Conservation (phyloP, 2,888 invertebrate genomes). For the Hipparchia sbordonii region DNA sequence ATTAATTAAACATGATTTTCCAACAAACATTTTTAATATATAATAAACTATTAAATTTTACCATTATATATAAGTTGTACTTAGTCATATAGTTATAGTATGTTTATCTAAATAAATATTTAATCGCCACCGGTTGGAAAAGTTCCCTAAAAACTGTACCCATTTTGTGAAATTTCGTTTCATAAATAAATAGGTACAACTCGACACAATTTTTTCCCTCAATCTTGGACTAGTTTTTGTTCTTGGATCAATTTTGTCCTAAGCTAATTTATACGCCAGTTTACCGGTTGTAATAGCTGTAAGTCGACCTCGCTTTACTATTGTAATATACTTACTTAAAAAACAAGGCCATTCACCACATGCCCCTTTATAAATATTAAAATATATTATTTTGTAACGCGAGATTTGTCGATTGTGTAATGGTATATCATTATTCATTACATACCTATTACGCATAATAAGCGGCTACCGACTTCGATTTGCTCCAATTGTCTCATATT, state of each 20-base stretch:
- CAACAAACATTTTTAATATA: no score
- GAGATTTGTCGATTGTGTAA: slow-evolving; percentile 16
- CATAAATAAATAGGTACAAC: background rate
- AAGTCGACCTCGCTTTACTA: slow-evolving; percentile 60
- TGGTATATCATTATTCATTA: background rate
- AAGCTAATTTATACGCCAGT: slow-evolving; percentile 29
- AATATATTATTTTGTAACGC: slow-evolving; percentile 29
- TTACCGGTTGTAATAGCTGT: slow-evolving; percentile 35
- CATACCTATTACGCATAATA: background rate
- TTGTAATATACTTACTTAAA: slow-evolving; percentile 56
- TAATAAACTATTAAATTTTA: no score
- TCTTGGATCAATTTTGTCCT: slow-evolving; percentile 19
- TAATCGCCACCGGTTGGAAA: background rate
- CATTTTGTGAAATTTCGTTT: slow-evolving; percentile 9
- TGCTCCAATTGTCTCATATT: slow-evolving; percentile 8
- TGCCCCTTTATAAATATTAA: slow-evolving; percentile 42
- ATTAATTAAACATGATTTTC: no score
- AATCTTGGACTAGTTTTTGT: slow-evolving; percentile 24
- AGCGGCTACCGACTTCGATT: background rate
- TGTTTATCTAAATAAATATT: no score
- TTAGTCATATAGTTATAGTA: no score
- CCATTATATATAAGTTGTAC: no score
- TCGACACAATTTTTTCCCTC: background rate
- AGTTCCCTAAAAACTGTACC: background rate
- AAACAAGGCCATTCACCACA: slow-evolving; percentile 57